phyloP scores from a whole-genome alignment of 2,113 vertebrate species.

The Ciconia stormi region DNA sequence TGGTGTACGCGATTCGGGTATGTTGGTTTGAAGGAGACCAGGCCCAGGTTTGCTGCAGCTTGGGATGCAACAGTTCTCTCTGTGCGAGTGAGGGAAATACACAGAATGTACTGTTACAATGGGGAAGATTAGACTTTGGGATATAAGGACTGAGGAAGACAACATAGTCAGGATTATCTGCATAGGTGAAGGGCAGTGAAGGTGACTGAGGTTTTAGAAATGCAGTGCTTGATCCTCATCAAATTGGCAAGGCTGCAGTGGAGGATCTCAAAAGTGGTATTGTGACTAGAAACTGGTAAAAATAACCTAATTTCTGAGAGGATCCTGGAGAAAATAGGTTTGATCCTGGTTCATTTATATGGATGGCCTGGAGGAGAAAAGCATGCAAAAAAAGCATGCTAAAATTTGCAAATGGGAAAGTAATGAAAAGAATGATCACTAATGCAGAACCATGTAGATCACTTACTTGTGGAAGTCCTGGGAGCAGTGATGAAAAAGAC shows the following conservation, averaged over 20 bases:
- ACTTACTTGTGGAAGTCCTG: not conserved
- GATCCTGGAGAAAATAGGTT: not conserved
- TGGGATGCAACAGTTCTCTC: not conserved
- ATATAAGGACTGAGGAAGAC: not conserved
- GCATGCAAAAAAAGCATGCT: not conserved
- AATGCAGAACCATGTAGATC: not conserved
- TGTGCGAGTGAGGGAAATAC: not conserved
- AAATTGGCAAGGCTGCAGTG: not conserved
- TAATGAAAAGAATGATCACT: not conserved
- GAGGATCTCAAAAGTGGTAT: not conserved
- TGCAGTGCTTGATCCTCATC: not conserved
- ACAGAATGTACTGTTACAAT: not conserved
- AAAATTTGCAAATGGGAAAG: not conserved
- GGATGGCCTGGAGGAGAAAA: not conserved
- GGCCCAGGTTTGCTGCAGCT: not conserved
- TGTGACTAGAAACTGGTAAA: not conserved
- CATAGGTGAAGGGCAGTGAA: not conserved
- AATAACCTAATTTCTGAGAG: not conserved
- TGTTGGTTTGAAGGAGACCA: not conserved
- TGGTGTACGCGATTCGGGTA: not conserved
- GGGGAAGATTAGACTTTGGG: not conserved
- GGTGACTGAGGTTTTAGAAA: not conserved
- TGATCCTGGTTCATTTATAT: not conserved
- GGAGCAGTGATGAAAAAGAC: not conserved
- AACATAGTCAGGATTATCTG: not conserved